A percentile compares a stretch with the other conserved stretches of the same genome.
Evolutionary conservation across 2,113 vertebrate genomes (phyloP).

Genomic region (Cryptoleucopteryx plumbea): DNA sequence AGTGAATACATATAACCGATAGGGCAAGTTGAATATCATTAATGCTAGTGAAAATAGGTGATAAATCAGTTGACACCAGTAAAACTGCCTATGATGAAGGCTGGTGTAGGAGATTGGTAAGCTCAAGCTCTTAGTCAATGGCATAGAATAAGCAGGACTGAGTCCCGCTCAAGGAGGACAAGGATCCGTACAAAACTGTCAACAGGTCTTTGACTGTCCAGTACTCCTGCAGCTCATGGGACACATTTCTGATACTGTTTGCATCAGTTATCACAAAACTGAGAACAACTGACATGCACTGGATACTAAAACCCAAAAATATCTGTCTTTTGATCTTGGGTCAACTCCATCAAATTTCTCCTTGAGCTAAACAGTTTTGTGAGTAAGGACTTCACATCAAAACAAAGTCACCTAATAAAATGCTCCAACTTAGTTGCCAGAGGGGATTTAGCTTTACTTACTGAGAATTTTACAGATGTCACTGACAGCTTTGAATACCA

Average conservation of each 20-base stretch:
- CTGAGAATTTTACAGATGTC: conserved; percentile 92
- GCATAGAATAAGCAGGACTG: background rate
- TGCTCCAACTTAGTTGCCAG: background rate
- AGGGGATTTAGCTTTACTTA: conserved; percentile 71
- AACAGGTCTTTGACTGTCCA: background rate
- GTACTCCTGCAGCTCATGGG: background rate
- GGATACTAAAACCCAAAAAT: background rate
- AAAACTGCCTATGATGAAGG: background rate
- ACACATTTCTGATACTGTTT: background rate
- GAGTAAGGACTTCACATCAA: background rate
- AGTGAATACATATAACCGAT: background rate
- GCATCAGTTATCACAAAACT: background rate
- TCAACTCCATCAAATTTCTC: background rate
- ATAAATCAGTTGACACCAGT: background rate
- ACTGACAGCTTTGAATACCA: conserved; percentile 88
- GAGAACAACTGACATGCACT: background rate
- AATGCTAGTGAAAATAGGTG: background rate
- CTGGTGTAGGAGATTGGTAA: background rate
- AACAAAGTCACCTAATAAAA: background rate
- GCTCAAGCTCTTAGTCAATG: background rate
- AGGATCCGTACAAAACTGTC: background rate
- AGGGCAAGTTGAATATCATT: background rate
- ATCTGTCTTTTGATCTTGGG: background rate
- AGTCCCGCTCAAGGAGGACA: background rate
- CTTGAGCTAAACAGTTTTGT: background rate